These are phyloP conservation scores for Perodicticus potto DNA, from an alignment of 2,797 vertebrate genomes.

Conservation along the genomic window DNA sequence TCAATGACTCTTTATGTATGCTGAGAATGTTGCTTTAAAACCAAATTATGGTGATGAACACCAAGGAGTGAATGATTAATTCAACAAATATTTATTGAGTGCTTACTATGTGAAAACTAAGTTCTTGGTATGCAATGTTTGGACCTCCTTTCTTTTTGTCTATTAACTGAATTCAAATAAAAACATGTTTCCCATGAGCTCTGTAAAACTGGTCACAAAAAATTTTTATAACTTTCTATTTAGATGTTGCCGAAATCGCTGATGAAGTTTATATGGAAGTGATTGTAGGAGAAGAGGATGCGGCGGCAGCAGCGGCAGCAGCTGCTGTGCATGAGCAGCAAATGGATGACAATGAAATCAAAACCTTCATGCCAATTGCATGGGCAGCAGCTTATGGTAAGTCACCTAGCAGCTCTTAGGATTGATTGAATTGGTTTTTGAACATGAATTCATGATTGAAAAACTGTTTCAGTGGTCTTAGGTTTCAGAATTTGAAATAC, in stretches of 20 bases:
- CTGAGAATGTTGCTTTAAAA: conserved; percentile 59
- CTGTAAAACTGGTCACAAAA: conserved; percentile 49
- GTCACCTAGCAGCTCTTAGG: conserved; percentile 74
- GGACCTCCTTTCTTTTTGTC: conserved; percentile 71
- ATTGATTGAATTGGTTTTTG: background rate
- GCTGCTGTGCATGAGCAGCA: conserved; percentile 92
- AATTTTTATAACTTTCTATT: conserved; percentile 70
- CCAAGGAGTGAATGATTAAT: conserved; percentile 51
- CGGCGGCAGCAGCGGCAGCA: conserved; percentile 74
- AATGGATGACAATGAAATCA: conserved; percentile 94
- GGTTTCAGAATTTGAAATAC: conserved; percentile 69
- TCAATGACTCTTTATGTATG: background rate
- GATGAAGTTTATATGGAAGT: conserved; percentile 98
- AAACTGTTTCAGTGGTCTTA: conserved; percentile 56
- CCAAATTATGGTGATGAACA: conserved; percentile 29
- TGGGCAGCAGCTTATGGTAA: conserved; percentile 96
- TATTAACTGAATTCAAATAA: conserved; percentile 73
- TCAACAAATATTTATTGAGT: conserved; percentile 55
- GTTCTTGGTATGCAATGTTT: conserved; percentile 51
- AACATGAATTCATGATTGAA: conserved; percentile 47
- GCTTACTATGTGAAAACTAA: conserved; percentile 32
- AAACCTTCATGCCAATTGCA: conserved; percentile 96
- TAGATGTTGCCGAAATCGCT: conserved; percentile 95
- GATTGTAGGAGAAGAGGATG: conserved; percentile 95
- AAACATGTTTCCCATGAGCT: conserved; percentile 61